These are phyloP conservation scores for Macropus fuliginosus DNA, from an alignment of 2,797 vertebrate species.

Conservation along the genomic window DNA sequence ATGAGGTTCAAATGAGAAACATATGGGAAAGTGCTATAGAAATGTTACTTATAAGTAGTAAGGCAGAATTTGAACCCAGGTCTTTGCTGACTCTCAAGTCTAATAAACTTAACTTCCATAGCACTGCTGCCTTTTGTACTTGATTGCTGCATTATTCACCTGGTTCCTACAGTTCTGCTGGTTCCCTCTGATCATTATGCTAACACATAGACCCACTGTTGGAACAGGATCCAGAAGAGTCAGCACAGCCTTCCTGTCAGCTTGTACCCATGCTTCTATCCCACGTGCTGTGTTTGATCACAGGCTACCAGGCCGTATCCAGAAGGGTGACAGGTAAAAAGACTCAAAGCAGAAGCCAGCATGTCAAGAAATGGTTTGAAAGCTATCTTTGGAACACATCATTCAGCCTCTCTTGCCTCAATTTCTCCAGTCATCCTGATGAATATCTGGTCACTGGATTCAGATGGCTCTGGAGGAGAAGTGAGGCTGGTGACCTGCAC, in stretches of 20 bases:
- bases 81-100: neutral
- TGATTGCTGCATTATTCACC: neutral
- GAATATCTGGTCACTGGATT: no score
- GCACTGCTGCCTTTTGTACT: neutral
- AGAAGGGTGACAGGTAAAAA: neutral
- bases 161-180: neutral
- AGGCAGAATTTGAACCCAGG: neutral
- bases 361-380: neutral
- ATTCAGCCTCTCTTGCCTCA: neutral
- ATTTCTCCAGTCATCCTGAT: neutral
- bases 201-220: neutral
- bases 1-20: neutral
- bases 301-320: neutral
- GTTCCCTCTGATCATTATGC: neutral
- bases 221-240: neutral
- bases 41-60: neutral
- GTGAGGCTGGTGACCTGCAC: no score
- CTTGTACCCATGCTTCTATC: neutral
- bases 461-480: no score
- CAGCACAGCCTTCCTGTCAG: neutral
- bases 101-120: neutral
- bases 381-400: neutral
- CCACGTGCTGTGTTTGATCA: neutral
- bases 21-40: neutral
- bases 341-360: neutral